Conservation (phyloP, 2,797 vertebrate species). For the Chiroxiphia lanceolata region DNA sequence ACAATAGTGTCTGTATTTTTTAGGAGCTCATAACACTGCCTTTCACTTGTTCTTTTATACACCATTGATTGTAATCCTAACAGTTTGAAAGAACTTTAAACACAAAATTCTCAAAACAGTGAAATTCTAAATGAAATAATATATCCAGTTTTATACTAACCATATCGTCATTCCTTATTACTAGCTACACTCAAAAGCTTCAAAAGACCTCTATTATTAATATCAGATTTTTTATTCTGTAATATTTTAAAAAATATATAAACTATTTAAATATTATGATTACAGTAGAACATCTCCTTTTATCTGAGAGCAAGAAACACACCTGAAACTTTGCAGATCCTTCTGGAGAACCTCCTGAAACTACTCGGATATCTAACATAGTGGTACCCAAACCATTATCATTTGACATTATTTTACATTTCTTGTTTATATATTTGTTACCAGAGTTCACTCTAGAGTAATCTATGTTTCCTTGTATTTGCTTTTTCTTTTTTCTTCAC, state of each 20-base stretch:
- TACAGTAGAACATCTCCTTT: neutral
- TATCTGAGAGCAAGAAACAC: neutral
- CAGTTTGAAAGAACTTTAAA: neutral
- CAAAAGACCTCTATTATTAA: neutral
- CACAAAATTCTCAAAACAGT: neutral
- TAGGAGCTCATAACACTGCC: constrained; percentile 14
- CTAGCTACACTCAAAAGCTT: neutral
- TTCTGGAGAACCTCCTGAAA: neutral
- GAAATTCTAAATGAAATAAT: neutral
- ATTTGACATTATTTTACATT: neutral
- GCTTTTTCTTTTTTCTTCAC: neutral
- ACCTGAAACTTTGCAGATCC: neutral
- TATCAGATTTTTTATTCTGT: neutral
- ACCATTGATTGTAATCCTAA: constrained; percentile 6
- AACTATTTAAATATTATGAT: neutral
- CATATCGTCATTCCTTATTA: neutral
- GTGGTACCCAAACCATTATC: neutral
- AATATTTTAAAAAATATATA: neutral
- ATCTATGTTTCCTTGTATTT: neutral
- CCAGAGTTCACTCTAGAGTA: neutral
- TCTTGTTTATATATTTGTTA: neutral
- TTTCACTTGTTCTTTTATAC: constrained; percentile 38
- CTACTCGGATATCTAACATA: neutral
- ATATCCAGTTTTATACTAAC: neutral
- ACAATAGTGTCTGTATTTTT: constrained; percentile 45